Evolutionary conservation across 1,140 invertebrate species (phyloP).

Genomic region (Drosophila nikananu): DNA sequence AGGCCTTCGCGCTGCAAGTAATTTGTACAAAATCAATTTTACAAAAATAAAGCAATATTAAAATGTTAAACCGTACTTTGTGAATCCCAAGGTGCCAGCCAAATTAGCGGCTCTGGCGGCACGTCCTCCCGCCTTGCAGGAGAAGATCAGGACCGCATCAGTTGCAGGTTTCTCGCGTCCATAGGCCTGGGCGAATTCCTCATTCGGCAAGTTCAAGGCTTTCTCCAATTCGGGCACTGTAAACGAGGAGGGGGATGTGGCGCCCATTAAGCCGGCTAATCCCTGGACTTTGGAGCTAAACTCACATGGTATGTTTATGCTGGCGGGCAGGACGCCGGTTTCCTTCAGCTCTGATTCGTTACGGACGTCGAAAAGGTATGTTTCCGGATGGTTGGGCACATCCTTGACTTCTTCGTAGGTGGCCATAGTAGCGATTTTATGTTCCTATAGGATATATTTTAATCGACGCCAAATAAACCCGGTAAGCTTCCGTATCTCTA

Average conservation of each 20-base stretch:
- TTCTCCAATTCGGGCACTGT: slow-evolving; percentile 86
- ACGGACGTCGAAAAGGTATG: slow-evolving; percentile 89
- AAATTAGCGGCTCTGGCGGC: slow-evolving; percentile 86
- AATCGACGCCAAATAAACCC: not conserved
- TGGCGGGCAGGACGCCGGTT: slow-evolving; percentile 89
- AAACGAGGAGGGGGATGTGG: slow-evolving; percentile 38
- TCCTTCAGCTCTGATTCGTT: slow-evolving; percentile 88
- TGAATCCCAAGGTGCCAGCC: slow-evolving; percentile 86
- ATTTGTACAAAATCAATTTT: slow-evolving; percentile 43
- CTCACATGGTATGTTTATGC: slow-evolving; percentile 91
- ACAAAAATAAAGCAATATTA: slow-evolving; percentile 19
- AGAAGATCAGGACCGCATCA: slow-evolving; percentile 86
- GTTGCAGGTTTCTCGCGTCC: slow-evolving; percentile 85
- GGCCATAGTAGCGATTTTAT: slow-evolving; percentile 64
- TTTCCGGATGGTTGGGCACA: slow-evolving; percentile 83
- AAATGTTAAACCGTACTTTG: slow-evolving; percentile 84
- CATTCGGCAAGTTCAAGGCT: slow-evolving; percentile 85
- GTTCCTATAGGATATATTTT: not conserved
- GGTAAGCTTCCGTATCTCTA: slow-evolving; percentile 34
- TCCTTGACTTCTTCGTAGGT: slow-evolving; percentile 87
- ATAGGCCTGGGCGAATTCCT: slow-evolving; percentile 86
- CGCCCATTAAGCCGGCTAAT: slow-evolving; percentile 19
- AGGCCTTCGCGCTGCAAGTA: slow-evolving; percentile 92
- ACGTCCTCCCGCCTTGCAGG: slow-evolving; percentile 86
- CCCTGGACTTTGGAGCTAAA: slow-evolving; percentile 41